Conservation (phyloP, 2,888 invertebrate genomes). For the Cylindroiulus punctatus region DNA sequence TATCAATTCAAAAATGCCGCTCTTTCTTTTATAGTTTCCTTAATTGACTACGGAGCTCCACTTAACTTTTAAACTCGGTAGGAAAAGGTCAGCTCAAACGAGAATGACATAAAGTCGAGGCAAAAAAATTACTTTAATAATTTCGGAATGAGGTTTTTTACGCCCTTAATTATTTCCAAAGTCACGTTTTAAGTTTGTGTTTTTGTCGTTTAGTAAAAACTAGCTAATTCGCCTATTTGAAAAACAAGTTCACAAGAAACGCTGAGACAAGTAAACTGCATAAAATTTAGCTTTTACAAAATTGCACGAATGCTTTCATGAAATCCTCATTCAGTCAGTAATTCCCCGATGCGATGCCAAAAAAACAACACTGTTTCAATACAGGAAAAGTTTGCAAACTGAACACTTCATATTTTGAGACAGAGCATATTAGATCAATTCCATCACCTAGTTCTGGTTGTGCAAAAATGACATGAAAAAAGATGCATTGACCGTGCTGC, state of each 20-base stretch:
- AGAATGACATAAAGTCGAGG: neutral
- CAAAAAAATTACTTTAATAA: neutral
- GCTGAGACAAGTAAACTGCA: neutral
- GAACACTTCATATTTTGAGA: neutral
- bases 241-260: neutral
- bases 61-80: neutral
- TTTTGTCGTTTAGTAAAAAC: neutral
- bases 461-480: too few relatives aligned
- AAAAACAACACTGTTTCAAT: too few relatives aligned
- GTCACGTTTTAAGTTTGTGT: neutral
- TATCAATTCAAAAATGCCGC: slow-evolving; percentile 24
- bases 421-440: too few relatives aligned
- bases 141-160: slow-evolving; percentile 13
- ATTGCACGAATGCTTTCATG: neutral
- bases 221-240: neutral
- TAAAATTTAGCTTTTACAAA: neutral
- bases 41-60: neutral
- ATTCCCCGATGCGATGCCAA: neutral
- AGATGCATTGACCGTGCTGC: too few relatives aligned
- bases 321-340: neutral
- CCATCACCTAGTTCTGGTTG: too few relatives aligned
- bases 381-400: neutral
- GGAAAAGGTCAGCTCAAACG: neutral
- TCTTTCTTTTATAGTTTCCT: neutral
- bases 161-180: neutral